Conservation (phyloP, 2,797 vertebrate genomes). For the Chelon labrosus region DNA sequence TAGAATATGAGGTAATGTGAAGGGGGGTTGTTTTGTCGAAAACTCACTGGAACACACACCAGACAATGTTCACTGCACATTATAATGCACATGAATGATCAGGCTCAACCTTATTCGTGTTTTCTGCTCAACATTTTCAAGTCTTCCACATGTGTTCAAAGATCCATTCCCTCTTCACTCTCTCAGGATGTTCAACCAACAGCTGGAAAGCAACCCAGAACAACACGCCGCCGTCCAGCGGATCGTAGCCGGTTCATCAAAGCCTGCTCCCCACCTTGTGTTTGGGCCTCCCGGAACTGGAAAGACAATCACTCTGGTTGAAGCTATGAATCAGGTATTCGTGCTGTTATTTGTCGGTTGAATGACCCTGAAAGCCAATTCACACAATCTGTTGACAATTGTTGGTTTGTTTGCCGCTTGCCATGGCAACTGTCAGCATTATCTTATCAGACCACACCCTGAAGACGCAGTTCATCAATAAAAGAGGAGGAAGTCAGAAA, state of each 20-base stretch:
- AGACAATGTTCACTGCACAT: background rate
- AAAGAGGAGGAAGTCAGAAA: background rate
- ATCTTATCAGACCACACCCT: background rate
- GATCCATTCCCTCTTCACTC: background rate
- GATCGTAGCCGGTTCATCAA: slow-evolving; percentile 89
- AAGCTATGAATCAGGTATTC: slow-evolving; percentile 71
- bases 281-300: slow-evolving; percentile 96
- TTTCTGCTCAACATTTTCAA: background rate
- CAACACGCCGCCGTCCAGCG: slow-evolving; percentile 87
- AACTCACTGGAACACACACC: background rate
- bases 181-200: slow-evolving; percentile 87
- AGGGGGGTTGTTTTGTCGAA: background rate
- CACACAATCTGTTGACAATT: background rate
- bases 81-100: no score
- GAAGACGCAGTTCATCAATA: background rate
- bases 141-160: background rate
- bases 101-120: background rate
- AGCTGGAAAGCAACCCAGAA: slow-evolving; percentile 88
- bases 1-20: slow-evolving; percentile 22
- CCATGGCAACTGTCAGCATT: background rate
- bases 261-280: slow-evolving; percentile 93
- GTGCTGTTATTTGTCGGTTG: background rate
- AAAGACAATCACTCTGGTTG: slow-evolving; percentile 74
- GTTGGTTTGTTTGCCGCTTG: slow-evolving; percentile 2
- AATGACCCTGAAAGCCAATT: background rate